A percentile compares a stretch with the other conserved stretches of the same genome.
Conservation (phyloP, 2,888 invertebrate genomes). For the Mongoloraphidia duomilia region DNA sequence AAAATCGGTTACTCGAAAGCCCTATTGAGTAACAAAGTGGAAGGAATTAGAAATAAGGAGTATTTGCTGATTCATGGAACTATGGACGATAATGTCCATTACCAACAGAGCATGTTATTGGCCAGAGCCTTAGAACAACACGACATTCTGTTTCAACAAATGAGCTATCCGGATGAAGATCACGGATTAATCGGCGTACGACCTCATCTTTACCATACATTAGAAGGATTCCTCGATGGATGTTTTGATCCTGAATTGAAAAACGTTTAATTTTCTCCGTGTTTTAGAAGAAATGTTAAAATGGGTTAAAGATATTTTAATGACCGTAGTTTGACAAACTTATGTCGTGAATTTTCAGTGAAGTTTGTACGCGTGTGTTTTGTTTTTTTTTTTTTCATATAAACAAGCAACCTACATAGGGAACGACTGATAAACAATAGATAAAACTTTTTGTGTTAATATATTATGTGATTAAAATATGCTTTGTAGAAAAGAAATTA, state of each 20-base stretch:
- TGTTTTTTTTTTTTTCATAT: no score
- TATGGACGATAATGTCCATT: conserved; percentile 92
- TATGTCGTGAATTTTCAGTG: no score
- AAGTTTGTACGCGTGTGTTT: no score
- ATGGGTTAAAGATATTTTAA: no score
- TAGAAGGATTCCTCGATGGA: conserved; percentile 67
- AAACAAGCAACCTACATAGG: no score
- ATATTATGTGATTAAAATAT: no score
- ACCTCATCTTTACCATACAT: conserved; percentile 76
- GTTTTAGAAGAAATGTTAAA: no score
- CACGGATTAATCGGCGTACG: conserved; percentile 72
- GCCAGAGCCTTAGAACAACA: conserved; percentile 70
- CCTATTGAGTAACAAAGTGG: conserved; percentile 55
- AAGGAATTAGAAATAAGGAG: conserved; percentile 48
- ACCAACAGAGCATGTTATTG: conserved; percentile 88
- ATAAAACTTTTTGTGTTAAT: no score
- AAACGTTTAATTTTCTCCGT: no score
- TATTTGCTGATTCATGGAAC: conserved; percentile 91
- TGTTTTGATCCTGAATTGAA: conserved; percentile 29
- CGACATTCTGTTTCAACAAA: conserved; percentile 81
- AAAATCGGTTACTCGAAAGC: conserved; percentile 56
- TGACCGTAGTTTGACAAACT: no score
- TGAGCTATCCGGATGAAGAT: conserved; percentile 92
- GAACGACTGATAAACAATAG: no score
- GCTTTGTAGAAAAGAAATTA: no score